Percentiles rank a stretch among this genome's conserved stretches.
phyloP scores from a whole-genome alignment of 2,888 invertebrate genomes.

The Acronicta psi region DNA sequence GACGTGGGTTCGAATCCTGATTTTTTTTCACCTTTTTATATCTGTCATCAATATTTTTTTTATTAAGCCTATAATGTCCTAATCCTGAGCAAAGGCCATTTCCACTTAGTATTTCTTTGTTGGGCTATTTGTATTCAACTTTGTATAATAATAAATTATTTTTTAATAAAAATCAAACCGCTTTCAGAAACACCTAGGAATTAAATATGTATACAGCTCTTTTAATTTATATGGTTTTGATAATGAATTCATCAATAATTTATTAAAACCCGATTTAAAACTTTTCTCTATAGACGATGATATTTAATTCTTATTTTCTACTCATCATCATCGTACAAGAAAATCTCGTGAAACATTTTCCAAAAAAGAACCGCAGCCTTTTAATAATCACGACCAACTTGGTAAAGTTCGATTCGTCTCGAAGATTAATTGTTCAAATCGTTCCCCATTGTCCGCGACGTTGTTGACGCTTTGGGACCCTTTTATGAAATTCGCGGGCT shows the following conservation, averaged over 20 bases:
- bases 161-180: too few species aligned
- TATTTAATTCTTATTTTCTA: conserved; percentile 34
- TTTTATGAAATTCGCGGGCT: conserved; percentile 81
- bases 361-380: conserved; percentile 52
- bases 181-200: too few species aligned
- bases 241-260: not conserved
- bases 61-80: too few species aligned
- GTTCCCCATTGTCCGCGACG: conserved; percentile 76
- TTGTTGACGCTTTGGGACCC: conserved; percentile 80
- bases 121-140: too few species aligned
- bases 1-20: too few species aligned
- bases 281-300: conserved; percentile 26
- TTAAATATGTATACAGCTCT: too few species aligned
- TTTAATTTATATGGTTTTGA: too few species aligned
- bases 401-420: conserved; percentile 78
- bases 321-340: conserved; percentile 30
- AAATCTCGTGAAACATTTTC: conserved; percentile 37
- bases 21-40: too few species aligned
- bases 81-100: too few species aligned
- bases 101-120: too few species aligned
- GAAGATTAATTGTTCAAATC: conserved; percentile 85
- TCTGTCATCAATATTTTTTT: too few species aligned
- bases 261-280: conserved; percentile 14
- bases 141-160: too few species aligned
- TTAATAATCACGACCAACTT: conserved; percentile 61